Evolutionary conservation across 2,888 invertebrate genomes (phyloP).

Genomic region (Metacarcinus magister): DNA sequence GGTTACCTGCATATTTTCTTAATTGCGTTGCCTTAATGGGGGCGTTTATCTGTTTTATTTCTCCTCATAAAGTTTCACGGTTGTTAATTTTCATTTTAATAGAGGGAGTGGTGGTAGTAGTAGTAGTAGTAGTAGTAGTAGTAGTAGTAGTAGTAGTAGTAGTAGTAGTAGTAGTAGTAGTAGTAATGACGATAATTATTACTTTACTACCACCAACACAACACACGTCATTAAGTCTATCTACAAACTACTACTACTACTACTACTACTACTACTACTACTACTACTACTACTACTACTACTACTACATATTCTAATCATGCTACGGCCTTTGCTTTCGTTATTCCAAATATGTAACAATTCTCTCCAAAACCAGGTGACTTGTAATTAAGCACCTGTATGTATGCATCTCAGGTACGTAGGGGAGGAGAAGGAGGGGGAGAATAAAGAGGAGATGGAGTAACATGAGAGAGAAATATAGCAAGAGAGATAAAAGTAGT

Average conservation of each 20-base stretch:
- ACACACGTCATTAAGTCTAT: not conserved
- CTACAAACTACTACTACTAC: not conserved
- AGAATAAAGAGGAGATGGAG: no score
- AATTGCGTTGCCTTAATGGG: not conserved
- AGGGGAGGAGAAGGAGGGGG: no score
- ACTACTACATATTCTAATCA: not conserved
- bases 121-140: slow-evolving; percentile 21
- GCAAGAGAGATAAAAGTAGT: not conserved
- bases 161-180: not conserved
- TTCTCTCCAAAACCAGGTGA: not conserved
- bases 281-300: not conserved
- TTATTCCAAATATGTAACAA: not conserved
- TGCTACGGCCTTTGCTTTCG: not conserved
- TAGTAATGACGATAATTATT: not conserved
- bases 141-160: slow-evolving; percentile 22
- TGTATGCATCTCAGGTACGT: no score
- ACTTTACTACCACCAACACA: not conserved
- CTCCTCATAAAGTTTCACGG: not conserved
- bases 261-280: not conserved
- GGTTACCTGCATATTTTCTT: not conserved
- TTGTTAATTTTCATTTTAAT: not conserved
- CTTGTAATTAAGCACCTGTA: not conserved
- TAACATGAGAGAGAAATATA: not conserved
- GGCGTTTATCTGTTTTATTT: not conserved
- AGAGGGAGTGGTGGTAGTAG: not conserved